Evolutionary conservation across 2,888 invertebrate species (phyloP), one percentile per base, ranked within the genome.

Genomic region (Agriopis aurantiaria): DNA sequence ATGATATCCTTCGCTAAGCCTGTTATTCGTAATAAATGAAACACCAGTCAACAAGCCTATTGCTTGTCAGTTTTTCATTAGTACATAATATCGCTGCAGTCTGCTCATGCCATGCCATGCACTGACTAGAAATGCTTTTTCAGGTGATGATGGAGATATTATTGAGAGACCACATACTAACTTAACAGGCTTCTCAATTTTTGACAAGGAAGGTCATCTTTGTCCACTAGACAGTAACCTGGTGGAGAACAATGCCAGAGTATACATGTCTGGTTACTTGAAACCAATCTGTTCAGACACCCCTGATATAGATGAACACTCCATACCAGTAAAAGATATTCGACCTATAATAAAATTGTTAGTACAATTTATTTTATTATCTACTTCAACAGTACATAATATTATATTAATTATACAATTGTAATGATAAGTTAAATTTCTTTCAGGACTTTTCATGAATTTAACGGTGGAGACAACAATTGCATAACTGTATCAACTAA

Each of bases 271-370:
- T 68, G 98, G 98, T 0, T 97, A 96, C 82, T 94, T 98, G 23
- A 98, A 98, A 86, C 96, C 97, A 1, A 96, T 98, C 79, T 97
- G 96, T 86, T 96, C 96, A 72, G 97, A 97, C 72, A 95, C 96
- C 76, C 85, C 96, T 17, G 95, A 95, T 58, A 92, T 95, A 71
- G 96, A 96, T 85, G 96, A 96, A 84, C 97, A 97, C 58, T 94
- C 91, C 8, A 95, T 98, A 51, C 96, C 97, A 3, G 95, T 96
- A 0, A 96, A 96, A 86, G 96, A 97, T 88, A 95, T 97, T 80
- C 98, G 98, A 0, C 98, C 98, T 0, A 97, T 98, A 79, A 96
- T 96, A 85, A 97, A 97, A 88, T 98, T 98, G 98, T 95, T 87
- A 86, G 9, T 64, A n/a, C 53, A 17, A 5, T 57, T 12, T 11